Evolutionary conservation across 2,888 invertebrate genomes (phyloP).

Genomic region (Cacoxenus indagator): DNA sequence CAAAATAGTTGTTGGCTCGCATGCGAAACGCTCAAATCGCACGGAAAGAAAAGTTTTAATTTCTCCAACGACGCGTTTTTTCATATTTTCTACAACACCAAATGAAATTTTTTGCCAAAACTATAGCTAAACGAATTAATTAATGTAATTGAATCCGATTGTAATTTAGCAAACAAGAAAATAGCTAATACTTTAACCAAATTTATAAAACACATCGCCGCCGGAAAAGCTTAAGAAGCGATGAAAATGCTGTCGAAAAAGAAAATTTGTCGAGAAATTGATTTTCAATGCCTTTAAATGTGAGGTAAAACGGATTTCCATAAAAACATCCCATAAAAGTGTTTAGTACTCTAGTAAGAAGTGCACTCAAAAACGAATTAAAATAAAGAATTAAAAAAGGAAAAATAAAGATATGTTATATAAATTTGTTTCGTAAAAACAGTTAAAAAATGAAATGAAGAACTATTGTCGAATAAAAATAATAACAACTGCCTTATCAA

Average conservation of each 20-base stretch:
- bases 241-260: too few species aligned
- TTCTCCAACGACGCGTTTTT: conserved; percentile 68
- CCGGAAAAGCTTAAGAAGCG: too few species aligned
- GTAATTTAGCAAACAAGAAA: background rate
- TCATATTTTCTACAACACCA: conserved; percentile 55
- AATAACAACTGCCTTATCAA: conserved; percentile 7
- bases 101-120: conserved; percentile 22
- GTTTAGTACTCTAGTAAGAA: too few species aligned
- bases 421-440: too few species aligned
- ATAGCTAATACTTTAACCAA: background rate
- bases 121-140: background rate
- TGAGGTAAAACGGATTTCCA: conserved; percentile 24
- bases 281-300: background rate
- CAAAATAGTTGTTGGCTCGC: conserved; percentile 69
- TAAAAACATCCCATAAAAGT: conserved; percentile 29
- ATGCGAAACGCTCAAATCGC: conserved; percentile 69
- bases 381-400: too few species aligned
- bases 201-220: conserved; percentile 7
- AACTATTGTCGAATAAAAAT: background rate
- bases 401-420: too few species aligned
- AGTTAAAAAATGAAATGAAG: too few species aligned
- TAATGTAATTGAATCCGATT: background rate
- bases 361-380: too few species aligned
- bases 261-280: conserved; percentile 5
- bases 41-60: conserved; percentile 62